phyloP scores from a whole-genome alignment of 2,888 invertebrate species.

The Dioctria rufipes region DNA sequence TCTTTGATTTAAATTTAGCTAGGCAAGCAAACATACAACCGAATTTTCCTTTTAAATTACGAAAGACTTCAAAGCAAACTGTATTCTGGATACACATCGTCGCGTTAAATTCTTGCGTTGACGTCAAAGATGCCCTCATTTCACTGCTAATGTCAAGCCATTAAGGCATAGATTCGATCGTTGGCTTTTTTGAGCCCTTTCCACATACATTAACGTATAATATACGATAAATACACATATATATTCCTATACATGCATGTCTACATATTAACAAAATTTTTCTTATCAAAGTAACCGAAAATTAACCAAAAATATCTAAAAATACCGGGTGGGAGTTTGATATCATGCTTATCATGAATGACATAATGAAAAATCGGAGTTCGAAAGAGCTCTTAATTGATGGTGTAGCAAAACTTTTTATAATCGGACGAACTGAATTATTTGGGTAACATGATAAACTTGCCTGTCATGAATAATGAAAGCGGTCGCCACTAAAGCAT shows the following conservation, averaged over 20 bases:
- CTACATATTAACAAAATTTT: no score
- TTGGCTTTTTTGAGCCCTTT: neutral
- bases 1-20: conserved; percentile 35
- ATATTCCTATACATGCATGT: no score
- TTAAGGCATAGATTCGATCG: conserved; percentile 12
- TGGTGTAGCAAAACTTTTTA: neutral
- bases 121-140: conserved; percentile 25
- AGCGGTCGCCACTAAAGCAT: conserved; percentile 11
- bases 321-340: conserved; percentile 1
- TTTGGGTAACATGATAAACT: conserved; percentile 20
- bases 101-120: neutral
- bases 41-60: conserved; percentile 4
- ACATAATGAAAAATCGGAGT: conserved; percentile 25
- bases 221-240: no score
- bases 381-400: conserved; percentile 5
- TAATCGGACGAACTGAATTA: neutral
- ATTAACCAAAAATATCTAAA: neutral
- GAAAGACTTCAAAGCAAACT: neutral
- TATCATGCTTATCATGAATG: conserved; percentile 8
- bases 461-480: conserved; percentile 20
- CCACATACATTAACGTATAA: neutral
- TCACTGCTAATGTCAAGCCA: conserved; percentile 17
- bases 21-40: neutral
- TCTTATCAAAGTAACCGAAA: neutral
- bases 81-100: no score